These are phyloP conservation scores for Oreotrochilus melanogaster DNA, from an alignment of 2,113 vertebrate species.

Conservation along the genomic window DNA sequence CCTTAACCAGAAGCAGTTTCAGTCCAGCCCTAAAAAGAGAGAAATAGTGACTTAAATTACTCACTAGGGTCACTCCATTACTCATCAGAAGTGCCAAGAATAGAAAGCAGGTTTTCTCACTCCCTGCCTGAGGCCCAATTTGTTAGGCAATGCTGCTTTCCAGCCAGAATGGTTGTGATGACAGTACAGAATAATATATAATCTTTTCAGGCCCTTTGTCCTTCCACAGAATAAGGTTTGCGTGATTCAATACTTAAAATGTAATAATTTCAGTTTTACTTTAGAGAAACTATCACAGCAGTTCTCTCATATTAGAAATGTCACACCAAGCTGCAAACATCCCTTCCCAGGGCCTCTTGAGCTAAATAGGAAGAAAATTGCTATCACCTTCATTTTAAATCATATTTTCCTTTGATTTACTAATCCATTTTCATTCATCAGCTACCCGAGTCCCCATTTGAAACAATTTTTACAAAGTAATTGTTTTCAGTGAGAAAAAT, in stretches of 20 bases:
- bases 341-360: not conserved
- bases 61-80: conserved; percentile 21
- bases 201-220: not conserved
- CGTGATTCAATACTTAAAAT: not conserved
- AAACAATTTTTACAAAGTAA: conserved; percentile 5
- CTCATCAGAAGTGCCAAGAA: conserved; percentile 1
- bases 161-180: not conserved
- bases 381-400: not conserved
- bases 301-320: not conserved
- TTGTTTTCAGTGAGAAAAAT: conserved; percentile 32
- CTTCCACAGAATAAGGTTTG: not conserved
- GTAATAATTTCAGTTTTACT: not conserved
- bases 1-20: not conserved
- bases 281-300: not conserved
- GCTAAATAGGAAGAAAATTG: conserved; percentile 21
- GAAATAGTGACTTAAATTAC: not conserved
- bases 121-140: conserved; percentile 3
- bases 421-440: conserved; percentile 46
- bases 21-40: not conserved
- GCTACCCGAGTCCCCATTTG: not conserved
- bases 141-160: not conserved
- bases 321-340: not conserved
- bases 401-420: conserved; percentile 45
- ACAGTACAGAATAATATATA: not conserved
- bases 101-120: conserved; percentile 17